Percentiles rank a stretch among this genome's conserved stretches.
phyloP scores from a whole-genome alignment of 2,797 vertebrate species.

The Yasuhikotakia modesta region DNA sequence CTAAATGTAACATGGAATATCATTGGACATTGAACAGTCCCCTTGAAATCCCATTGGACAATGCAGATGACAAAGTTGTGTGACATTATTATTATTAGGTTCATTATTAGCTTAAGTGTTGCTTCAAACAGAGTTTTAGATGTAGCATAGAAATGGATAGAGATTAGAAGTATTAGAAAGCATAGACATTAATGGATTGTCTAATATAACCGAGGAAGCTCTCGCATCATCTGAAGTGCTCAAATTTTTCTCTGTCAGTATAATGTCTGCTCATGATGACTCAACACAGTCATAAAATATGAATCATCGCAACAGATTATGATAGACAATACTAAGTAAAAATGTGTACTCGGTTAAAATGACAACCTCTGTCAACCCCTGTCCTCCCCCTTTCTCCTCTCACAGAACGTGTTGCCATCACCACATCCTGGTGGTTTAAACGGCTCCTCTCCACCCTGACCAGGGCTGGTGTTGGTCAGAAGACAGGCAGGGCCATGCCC shows the following conservation, averaged over 20 bases:
- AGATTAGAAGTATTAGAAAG: neutral
- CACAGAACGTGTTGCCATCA: neutral
- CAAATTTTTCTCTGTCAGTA: neutral
- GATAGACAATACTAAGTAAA: neutral
- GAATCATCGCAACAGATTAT: neutral
- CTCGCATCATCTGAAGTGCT: constrained; percentile 11
- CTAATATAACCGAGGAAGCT: neutral
- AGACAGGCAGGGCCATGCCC: constrained; percentile 65
- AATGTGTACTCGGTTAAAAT: neutral
- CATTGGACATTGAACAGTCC: constrained; percentile 21
- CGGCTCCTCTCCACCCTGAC: constrained; percentile 11
- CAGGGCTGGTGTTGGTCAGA: constrained; percentile 9
- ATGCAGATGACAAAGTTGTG: no score
- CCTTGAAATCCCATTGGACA: no score
- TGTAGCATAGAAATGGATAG: no score
- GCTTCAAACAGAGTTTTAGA: no score
- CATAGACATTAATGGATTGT: constrained; percentile 1
- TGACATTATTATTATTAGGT: no score
- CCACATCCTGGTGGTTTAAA: neutral
- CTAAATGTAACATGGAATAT: no score
- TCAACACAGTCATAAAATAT: neutral
- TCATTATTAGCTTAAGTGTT: no score
- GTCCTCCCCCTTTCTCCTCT: neutral
- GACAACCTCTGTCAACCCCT: neutral
- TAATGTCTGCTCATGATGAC: constrained; percentile 12